Base-by-base conservation (phyloP, 2,113 vertebrate genomes). In the Centrocercus urophasianus region DNA sequence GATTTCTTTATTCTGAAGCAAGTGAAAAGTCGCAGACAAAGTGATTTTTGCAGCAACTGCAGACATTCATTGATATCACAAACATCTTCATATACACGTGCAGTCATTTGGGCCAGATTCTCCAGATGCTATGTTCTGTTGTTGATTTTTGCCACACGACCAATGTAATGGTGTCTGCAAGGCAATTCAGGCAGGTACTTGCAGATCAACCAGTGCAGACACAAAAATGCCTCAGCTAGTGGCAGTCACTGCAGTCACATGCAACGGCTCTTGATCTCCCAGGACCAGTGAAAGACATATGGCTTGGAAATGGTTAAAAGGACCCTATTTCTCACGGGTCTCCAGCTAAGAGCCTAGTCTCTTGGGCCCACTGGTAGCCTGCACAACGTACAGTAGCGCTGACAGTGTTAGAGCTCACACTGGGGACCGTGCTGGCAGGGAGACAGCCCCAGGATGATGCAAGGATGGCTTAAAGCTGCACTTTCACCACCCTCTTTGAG, bases 391-490 rank as follows among this genome's bases (percentile, higher is more conserved):
- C 88, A 90, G 95, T 84, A 95, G 88, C 85, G 76, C 57, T 91
- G 79, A 45, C 88, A 71, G 79, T 94, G 80, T 78, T 95, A 50
- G 43, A 83, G 34, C 88, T 97, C 95, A 90, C 82, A 54, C 38
- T 11, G 36, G 94, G 88, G 89, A 93, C 47, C 27, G 12, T 2
- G 5, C 40, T 95, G 94, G 72, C 94, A 91, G 69, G 69, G 52
- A 86, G 79, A 78, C 69, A 94, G 75, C 22, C 60, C 32, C 32
- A 24, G 82, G 72, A 94, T 95, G 93, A 93, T 88, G 94, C 90
- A 95, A 94, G 83, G 91, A 88, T 74, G 61, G 88, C 75, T 91
- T 89, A 90, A 90, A 93, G 69, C 93, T 95, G 88, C 61, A 57
- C 89, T 95, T 95, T 93, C 85, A 96, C 89, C 88, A 93, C 43